Evolutionary conservation across 2,113 vertebrate species (phyloP), one percentile per base, ranked within the genome.

Genomic region (Cynoglossus semilaevis): DNA sequence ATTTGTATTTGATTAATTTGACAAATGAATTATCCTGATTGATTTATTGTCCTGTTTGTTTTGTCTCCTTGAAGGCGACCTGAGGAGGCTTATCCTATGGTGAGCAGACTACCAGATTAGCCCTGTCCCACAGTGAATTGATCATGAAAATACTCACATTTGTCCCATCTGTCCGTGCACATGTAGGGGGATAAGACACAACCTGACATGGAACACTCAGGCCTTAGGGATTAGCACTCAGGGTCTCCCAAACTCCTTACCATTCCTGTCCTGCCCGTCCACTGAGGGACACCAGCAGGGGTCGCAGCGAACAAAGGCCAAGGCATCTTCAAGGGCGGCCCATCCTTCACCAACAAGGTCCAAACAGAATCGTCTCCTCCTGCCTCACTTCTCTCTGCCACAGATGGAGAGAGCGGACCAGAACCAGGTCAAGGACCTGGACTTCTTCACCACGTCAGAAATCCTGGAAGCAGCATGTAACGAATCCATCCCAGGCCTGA

Each of bases 61-160:
- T 71, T 19, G 72, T 63, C 67, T 59, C 13, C 84, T 68, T 64
- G 8, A 86, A 95, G 94, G 92, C 65, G 91, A 93, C 74, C 83
- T 95, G 56, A 91, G 90, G 56, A 93, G 94, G 45, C 85, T 96
- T 54, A 91, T 96, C 50, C 67, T 96, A 63, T 96, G 94, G 94
- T 96, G 84, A 91, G 92, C 86, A 15, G 36, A 42, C 51, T 59
- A 5, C 17, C n/a, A 4, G 19, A 34, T 38, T 1, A 35, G 7
- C 18, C 13, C 45, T 38, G 48, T 63, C 35, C 55, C 7, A 16
- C 5, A 19, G 13, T 36, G 19, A 42, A 38, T 52, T 35, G 3
- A 18, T 9, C 2, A 14, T 14, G 16, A 18, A 16, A 1, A 2
- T n/a, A 59, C 16, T 58, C 6, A 44, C 14, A 50, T 58, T 36